Conservation (phyloP, 1,140 invertebrate genomes). For the Brachionus rubens region DNA sequence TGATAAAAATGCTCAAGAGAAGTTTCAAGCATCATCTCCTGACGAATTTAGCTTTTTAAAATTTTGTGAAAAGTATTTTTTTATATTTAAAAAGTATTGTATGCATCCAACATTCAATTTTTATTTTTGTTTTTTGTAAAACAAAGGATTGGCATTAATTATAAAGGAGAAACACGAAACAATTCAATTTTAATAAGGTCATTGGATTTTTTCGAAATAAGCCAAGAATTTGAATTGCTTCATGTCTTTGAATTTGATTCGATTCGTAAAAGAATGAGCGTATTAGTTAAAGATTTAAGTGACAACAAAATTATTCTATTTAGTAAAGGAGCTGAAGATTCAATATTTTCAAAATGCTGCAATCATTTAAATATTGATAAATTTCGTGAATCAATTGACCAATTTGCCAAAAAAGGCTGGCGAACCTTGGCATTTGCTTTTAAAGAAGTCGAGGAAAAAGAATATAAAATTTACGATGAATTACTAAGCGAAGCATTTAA, state of each 20-base stretch:
- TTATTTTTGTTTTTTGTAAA: no score
- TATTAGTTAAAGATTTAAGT: background rate
- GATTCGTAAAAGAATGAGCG: slow-evolving; percentile 86
- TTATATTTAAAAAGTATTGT: no score
- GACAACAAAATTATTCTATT: background rate
- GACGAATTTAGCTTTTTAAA: no score
- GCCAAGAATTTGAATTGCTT: slow-evolving; percentile 74
- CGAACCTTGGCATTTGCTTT: background rate
- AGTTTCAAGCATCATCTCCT: slow-evolving; percentile 65
- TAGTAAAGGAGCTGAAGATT: slow-evolving; percentile 9
- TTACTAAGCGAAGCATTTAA: background rate
- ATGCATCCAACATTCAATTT: no score
- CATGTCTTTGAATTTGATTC: slow-evolving; percentile 99
- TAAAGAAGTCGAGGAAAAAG: background rate
- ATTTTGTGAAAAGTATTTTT: no score
- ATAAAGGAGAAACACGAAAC: background rate
- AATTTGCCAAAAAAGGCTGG: background rate
- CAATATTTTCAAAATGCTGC: background rate
- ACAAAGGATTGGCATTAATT: no score
- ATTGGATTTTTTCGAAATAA: background rate
- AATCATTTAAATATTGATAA: background rate
- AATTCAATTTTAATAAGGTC: background rate
- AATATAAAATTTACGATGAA: background rate
- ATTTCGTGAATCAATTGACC: background rate
- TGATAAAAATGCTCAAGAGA: slow-evolving; percentile 74